These are phyloP conservation scores for Watsonalla cultraria DNA, from an alignment of 2,888 invertebrate species.

Conservation along the genomic window DNA sequence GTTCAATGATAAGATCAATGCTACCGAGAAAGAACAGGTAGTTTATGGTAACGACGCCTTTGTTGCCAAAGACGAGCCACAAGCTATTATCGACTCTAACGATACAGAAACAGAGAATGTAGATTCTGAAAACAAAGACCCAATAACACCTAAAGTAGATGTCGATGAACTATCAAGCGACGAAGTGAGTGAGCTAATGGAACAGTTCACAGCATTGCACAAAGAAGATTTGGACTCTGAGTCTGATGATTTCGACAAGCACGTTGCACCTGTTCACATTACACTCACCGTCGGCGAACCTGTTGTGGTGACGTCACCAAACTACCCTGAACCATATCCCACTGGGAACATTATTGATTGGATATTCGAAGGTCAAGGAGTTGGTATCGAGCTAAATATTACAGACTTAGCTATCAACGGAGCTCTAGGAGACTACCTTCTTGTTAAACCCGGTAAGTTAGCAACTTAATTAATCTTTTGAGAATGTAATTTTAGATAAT, in stretches of 20 bases:
- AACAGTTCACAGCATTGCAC: slow-evolving; percentile 33
- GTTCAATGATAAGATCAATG: background rate
- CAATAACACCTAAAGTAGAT: slow-evolving; percentile 3
- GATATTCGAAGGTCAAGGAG: slow-evolving; percentile 56
- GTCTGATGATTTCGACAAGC: slow-evolving; percentile 24
- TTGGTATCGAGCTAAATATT: slow-evolving; percentile 64
- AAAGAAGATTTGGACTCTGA: slow-evolving; percentile 31
- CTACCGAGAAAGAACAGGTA: slow-evolving; percentile 12
- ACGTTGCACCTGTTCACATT: slow-evolving; percentile 33
- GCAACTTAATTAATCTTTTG: background rate
- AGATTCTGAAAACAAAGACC: slow-evolving; percentile 5
- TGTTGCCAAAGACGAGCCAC: slow-evolving; percentile 14
- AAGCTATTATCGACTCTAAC: background rate
- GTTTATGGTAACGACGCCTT: slow-evolving; percentile 41
- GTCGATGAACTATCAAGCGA: slow-evolving; percentile 32
- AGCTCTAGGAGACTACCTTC: slow-evolving; percentile 51
- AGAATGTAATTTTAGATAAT: background rate
- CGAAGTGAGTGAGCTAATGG: slow-evolving; percentile 35
- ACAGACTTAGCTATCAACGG: slow-evolving; percentile 58
- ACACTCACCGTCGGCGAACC: slow-evolving; percentile 38
- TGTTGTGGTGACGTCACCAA: slow-evolving; percentile 44
- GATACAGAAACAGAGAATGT: slow-evolving; percentile 1
- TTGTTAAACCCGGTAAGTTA: slow-evolving; percentile 62
- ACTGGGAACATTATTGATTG: slow-evolving; percentile 51
- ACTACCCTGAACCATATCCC: slow-evolving; percentile 50